Evolutionary conservation across 2,797 vertebrate species (phyloP).

Genomic region (Harpagifer antarcticus): DNA sequence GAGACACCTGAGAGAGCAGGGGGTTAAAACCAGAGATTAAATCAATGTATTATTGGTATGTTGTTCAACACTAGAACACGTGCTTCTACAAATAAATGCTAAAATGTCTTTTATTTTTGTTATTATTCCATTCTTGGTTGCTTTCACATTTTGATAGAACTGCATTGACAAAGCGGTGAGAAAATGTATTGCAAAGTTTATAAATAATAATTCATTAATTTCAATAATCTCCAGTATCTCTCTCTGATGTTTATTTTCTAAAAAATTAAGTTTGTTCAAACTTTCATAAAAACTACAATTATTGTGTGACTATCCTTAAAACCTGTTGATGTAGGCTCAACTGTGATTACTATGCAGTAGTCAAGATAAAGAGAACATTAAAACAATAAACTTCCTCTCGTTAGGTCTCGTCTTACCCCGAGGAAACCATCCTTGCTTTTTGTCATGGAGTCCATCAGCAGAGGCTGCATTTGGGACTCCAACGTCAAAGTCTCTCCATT

Average conservation of each 20-base stretch:
- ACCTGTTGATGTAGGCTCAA: not conserved
- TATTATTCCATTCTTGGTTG: not conserved
- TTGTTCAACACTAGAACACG: not conserved
- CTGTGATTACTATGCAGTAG: not conserved
- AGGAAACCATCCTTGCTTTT: constrained; percentile 98
- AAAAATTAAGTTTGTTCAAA: not conserved
- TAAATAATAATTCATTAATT: not conserved
- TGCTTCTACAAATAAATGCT: not conserved
- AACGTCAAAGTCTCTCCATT: constrained; percentile 90
- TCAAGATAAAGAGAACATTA: not conserved
- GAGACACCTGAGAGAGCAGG: constrained; percentile 87
- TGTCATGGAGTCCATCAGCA: constrained; percentile 95
- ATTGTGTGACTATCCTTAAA: not conserved
- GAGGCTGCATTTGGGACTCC: constrained; percentile 93
- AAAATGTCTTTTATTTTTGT: not conserved
- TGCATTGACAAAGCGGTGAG: not conserved
- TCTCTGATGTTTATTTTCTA: not conserved
- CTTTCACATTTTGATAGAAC: constrained; percentile 3
- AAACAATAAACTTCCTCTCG: not conserved
- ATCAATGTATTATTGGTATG: not conserved
- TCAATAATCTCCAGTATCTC: not conserved
- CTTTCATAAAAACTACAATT: not conserved
- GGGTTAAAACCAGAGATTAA: not conserved
- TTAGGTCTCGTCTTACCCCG: constrained; percentile 83
- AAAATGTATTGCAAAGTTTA: not conserved